A percentile compares a stretch with the other conserved stretches of the same genome.
phyloP scores from a whole-genome alignment of 92 coral and sea anemone species.

The Siderastrea radians region DNA sequence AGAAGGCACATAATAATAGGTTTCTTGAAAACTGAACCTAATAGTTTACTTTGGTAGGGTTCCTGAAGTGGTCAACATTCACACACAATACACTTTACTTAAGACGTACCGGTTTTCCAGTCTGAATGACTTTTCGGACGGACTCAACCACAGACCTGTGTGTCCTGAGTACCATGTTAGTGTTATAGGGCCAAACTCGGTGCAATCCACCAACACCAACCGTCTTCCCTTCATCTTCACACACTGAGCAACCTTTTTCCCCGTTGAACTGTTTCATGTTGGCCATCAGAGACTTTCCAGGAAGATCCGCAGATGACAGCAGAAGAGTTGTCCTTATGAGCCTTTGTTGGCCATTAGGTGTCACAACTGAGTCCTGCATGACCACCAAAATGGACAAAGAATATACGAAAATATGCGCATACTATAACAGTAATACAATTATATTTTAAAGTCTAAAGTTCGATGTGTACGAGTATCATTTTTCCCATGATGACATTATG shows the following conservation, averaged over 20 bases:
- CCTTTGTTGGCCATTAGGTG: conserved; percentile 5
- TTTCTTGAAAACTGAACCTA: background rate
- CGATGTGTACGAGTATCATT: too few relatives aligned
- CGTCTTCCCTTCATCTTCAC: conserved; percentile 53
- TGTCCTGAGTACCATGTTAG: conserved; percentile 55
- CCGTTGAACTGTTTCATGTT: conserved; percentile 73
- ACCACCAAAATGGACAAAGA: background rate
- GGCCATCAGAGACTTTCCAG: conserved; percentile 64
- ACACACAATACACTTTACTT: too few relatives aligned
- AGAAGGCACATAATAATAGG: background rate
- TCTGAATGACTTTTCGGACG: conserved; percentile 25
- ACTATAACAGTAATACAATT: background rate
- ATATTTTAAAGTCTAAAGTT: too few relatives aligned
- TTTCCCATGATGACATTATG: too few relatives aligned
- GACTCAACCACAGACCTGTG: conserved; percentile 63
- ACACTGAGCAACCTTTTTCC: conserved; percentile 61
- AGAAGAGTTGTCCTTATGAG: conserved; percentile 41
- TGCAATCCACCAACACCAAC: conserved; percentile 53
- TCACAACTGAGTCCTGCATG: conserved; percentile 38
- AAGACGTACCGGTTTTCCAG: conserved; percentile 33
- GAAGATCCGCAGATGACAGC: conserved; percentile 71
- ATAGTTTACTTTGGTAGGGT: background rate
- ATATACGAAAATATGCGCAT: too few relatives aligned
- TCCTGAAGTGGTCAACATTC: too few relatives aligned
- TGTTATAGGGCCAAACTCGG: conserved; percentile 65